These are phyloP conservation scores for Semicossyphus pulcher DNA, from an alignment of 2,113 vertebrate genomes.

Conservation along the genomic window DNA sequence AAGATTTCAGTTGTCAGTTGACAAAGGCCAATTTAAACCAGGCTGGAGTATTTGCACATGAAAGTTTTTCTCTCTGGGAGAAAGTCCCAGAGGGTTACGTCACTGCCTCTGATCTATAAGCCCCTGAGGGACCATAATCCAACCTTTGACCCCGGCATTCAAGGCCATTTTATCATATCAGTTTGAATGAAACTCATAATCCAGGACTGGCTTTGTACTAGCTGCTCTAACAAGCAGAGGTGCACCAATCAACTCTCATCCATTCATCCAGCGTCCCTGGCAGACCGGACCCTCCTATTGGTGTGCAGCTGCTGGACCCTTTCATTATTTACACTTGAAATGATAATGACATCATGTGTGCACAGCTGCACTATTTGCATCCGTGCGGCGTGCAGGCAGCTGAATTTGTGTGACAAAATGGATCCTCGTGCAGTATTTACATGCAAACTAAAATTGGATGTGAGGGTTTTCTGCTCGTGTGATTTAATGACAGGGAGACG, in stretches of 20 bases:
- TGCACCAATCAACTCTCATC: conserved; percentile 29
- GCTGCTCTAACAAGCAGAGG: conserved; percentile 17
- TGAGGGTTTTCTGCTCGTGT: conserved; percentile 1
- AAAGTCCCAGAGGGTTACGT: background rate
- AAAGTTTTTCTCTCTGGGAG: conserved; percentile 10
- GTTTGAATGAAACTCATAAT: conserved; percentile 20
- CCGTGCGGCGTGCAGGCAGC: conserved; percentile 36
- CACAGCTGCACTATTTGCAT: conserved; percentile 82
- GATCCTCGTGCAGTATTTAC: conserved; percentile 39
- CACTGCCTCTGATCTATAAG: conserved; percentile 10
- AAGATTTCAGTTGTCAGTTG: too few species aligned
- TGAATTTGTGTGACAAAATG: conserved; percentile 66
- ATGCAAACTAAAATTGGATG: conserved; percentile 25
- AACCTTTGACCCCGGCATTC: background rate
- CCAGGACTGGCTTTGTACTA: conserved; percentile 15
- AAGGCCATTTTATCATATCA: conserved; percentile 17
- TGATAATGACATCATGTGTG: conserved; percentile 79
- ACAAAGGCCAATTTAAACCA: too few species aligned
- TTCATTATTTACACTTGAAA: conserved; percentile 82
- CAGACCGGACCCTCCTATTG: conserved; percentile 53
- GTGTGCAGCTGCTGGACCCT: conserved; percentile 80
- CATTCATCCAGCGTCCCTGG: conserved; percentile 57
- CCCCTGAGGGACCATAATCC: conserved; percentile 29
- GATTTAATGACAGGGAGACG: conserved; percentile 11
- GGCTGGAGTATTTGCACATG: background rate